phyloP scores from a whole-genome alignment of 2,888 invertebrate genomes.

The Vannuccia rotundouncinata region DNA sequence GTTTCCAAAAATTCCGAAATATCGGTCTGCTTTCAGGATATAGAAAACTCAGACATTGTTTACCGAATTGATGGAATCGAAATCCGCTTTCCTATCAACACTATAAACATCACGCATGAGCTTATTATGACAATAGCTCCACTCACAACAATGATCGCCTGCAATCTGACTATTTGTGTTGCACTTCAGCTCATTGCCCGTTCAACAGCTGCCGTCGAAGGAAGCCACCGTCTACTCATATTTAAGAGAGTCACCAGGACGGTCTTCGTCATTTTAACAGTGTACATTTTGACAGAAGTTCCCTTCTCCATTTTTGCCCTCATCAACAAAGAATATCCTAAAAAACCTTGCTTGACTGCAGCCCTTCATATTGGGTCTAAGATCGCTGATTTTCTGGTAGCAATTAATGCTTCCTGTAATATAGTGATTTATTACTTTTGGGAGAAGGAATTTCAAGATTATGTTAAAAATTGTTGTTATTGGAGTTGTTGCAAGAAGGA shows the following conservation, averaged over 20 bases:
- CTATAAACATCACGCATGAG: neutral
- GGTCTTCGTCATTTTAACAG: neutral
- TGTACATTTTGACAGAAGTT: neutral
- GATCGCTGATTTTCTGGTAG: neutral
- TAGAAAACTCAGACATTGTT: too few relatives aligned
- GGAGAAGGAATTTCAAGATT: neutral
- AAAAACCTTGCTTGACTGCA: neutral
- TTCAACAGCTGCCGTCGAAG: neutral
- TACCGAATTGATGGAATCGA: too few relatives aligned
- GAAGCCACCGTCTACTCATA: neutral
- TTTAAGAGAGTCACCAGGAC: neutral
- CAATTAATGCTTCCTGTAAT: neutral
- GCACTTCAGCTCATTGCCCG: neutral
- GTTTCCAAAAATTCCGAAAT: too few relatives aligned
- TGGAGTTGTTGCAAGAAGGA: neutral
- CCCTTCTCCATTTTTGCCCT: neutral
- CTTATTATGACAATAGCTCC: neutral
- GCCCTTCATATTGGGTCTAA: neutral
- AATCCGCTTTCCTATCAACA: too few relatives aligned
- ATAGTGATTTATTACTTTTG: conserved; percentile 9
- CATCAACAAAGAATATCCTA: neutral
- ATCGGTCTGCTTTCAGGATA: too few relatives aligned
- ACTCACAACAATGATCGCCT: neutral
- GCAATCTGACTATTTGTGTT: neutral
- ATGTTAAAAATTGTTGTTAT: conserved; percentile 5